Base-by-base conservation (phyloP, 2,797 vertebrate species). In the Myotis vivesi region DNA sequence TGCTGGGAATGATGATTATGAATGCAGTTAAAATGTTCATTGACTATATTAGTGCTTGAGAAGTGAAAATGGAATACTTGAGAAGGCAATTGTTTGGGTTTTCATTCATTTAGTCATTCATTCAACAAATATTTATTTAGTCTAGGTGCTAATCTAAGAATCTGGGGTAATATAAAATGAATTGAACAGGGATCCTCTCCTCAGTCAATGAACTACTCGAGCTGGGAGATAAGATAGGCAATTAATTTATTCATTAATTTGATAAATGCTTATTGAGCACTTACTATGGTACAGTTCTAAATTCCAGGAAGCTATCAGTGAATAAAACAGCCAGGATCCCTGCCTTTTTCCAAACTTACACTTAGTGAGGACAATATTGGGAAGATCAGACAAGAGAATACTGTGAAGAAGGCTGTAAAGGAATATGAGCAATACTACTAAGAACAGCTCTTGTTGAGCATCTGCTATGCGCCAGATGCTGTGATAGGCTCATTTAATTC, bases 91-190 rank as follows among this genome's bases (percentile, higher is more conserved):
- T 71, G 64, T 83, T 89, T 22, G 7, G 2, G 20, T 46, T 90
- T 89, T 76, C 30, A 44, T n/a, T 17, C 23, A 38, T 73, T 83
- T 6, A 6, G 1, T 66, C 19, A 75, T 73, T 68, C 9, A 84
- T 19, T 94, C 53, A 68, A 82, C 41, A 92, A 89, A 57, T 92
- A 77, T 25, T 25, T 77, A 59, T 89, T 86, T 91, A 28, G 77
- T 94, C 10, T 23, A 87, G 68, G 5, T 10, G 81, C 3, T n/a
- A 41, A 87, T 77, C 30, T 77, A 85, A 25, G 25, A 85, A 68
- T 84, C 59, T 49, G 6, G 23, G 20, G 19, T 62, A 72, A 77
- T 84, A 90, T 59, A 73, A 92, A 57, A 73, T 79, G 55, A 82
- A 28, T 22, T 53, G 25, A 86, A 68, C 9, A 62, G 38, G 38